These are phyloP conservation scores for Tinamus guttatus DNA, from an alignment of 2,113 vertebrate genomes.

Conservation along the genomic window DNA sequence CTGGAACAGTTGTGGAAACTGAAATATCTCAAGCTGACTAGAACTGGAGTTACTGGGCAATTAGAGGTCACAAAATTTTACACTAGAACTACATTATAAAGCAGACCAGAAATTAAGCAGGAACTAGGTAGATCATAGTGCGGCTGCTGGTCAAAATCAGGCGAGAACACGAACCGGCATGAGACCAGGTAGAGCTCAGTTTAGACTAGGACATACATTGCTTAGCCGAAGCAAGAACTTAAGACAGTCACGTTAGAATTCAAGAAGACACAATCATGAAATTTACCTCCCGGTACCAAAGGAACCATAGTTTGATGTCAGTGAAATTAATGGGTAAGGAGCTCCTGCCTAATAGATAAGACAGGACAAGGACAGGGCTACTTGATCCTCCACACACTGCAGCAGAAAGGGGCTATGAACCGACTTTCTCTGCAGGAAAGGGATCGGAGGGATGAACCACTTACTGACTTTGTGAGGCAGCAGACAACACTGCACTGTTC, in stretches of 20 bases:
- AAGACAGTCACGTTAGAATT: not conserved
- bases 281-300: not conserved
- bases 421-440: not conserved
- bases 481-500: not conserved
- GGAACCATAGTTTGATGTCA: not conserved
- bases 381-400: not conserved
- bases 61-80: not conserved
- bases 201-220: not conserved
- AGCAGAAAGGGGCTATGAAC: not conserved
- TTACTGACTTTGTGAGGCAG: not conserved
- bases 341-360: not conserved
- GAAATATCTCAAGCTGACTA: not conserved
- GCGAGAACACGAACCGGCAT: not conserved
- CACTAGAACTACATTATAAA: not conserved
- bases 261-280: conserved; percentile 2
- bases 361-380: not conserved
- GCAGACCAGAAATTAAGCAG: not conserved
- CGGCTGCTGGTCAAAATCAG: not conserved
- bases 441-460: not conserved
- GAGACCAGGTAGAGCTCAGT: not conserved
- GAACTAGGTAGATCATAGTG: not conserved
- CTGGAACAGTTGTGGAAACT: not conserved
- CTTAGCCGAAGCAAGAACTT: not conserved
- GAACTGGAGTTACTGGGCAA: not conserved
- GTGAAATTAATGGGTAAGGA: conserved; percentile 1